Percentiles rank a stretch among this genome's conserved stretches.
phyloP scores from a whole-genome alignment of 1,140 invertebrate genomes.

The Drosophila guanche region DNA sequence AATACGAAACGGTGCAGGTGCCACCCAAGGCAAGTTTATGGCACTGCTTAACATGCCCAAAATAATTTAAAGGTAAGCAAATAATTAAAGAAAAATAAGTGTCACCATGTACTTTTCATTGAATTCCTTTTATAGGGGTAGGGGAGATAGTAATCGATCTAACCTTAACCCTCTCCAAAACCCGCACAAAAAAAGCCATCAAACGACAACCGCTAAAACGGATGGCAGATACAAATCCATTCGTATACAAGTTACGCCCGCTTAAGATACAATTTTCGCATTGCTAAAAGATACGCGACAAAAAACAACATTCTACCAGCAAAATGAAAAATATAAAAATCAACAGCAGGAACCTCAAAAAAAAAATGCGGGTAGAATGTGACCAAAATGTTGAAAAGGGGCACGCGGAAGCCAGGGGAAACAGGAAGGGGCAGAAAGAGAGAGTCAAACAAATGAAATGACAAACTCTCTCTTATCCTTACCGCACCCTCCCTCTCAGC shows the following conservation, averaged over 20 bases:
- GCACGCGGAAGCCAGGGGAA: conserved; percentile 5
- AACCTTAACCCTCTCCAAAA: conserved; percentile 4
- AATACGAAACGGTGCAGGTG: conserved; percentile 2
- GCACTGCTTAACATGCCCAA: not conserved
- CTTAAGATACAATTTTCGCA: conserved; percentile 70
- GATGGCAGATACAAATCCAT: conserved; percentile 50
- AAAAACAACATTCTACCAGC: conserved; percentile 8
- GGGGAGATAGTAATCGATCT: conserved; percentile 1
- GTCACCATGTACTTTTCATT: too few species aligned
- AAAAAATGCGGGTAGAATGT: conserved; percentile 68
- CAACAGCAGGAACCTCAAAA: conserved; percentile 6
- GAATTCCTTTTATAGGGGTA: too few species aligned
- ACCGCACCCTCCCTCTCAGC: conserved; percentile 1
- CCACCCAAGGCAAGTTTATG: not conserved
- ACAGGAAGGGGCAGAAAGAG: not conserved
- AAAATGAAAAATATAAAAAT: conserved; percentile 6
- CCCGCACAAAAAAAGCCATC: conserved; percentile 30
- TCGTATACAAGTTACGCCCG: conserved; percentile 56
- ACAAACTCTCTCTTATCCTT: conserved; percentile 58
- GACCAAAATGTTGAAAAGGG: conserved; percentile 66
- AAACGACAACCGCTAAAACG: conserved; percentile 47
- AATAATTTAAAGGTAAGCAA: not conserved
- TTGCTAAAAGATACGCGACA: conserved; percentile 47
- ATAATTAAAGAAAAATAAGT: not conserved
- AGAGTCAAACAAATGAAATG: conserved; percentile 59